phyloP scores from a whole-genome alignment of 2,888 invertebrate genomes.

The Psylliodes chrysocephalus region DNA sequence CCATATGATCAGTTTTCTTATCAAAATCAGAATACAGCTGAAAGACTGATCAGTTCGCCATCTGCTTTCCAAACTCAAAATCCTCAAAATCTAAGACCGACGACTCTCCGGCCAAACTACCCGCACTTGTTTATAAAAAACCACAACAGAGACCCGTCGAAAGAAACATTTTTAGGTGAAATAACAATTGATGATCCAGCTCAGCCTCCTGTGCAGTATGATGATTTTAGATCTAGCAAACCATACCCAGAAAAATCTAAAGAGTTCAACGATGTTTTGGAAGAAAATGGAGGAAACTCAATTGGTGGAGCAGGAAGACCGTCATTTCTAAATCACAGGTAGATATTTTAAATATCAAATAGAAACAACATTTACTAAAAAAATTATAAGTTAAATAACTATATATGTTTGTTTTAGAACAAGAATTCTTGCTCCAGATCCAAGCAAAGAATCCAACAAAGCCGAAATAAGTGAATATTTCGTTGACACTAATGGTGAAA shows the following conservation, averaged over 20 bases:
- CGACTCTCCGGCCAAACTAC: conserved; percentile 68
- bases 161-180: conserved; percentile 72
- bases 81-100: conserved; percentile 55
- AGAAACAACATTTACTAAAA: background rate
- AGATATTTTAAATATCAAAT: background rate
- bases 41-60: conserved; percentile 23
- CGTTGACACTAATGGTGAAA: conserved; percentile 59
- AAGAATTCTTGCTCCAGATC: conserved; percentile 57
- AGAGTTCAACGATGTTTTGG: conserved; percentile 32
- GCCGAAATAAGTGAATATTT: conserved; percentile 57
- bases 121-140: conserved; percentile 67
- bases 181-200: conserved; percentile 72
- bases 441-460: conserved; percentile 46
- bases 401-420: conserved; percentile 48
- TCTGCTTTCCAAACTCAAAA: conserved; percentile 37
- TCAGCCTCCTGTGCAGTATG: conserved; percentile 58
- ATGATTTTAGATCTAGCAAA: conserved; percentile 42
- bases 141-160: conserved; percentile 71
- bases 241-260: conserved; percentile 41
- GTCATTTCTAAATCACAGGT: conserved; percentile 55
- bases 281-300: conserved; percentile 38
- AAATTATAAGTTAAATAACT: background rate
- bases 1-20: conserved; percentile 27
- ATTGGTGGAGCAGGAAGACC: conserved; percentile 36
- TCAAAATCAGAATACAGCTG: conserved; percentile 26